These are phyloP conservation scores for Lepus townsendii DNA, from an alignment of 2,797 vertebrate species.

Conservation along the genomic window DNA sequence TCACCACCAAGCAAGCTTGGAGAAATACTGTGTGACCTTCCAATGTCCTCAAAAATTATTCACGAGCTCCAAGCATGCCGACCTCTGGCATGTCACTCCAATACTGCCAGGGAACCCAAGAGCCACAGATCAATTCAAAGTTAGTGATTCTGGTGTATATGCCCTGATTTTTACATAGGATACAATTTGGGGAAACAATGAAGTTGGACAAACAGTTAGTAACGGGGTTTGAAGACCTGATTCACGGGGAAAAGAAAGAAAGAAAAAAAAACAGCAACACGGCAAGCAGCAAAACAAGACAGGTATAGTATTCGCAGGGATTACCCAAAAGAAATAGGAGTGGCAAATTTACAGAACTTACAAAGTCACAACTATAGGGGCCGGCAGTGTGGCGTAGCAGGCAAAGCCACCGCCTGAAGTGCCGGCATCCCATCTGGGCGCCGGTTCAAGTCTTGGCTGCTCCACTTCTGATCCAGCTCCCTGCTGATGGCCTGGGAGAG, in stretches of 20 bases:
- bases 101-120: not conserved
- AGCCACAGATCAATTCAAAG: constrained; percentile 55
- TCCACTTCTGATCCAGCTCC: too few species aligned
- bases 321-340: not conserved
- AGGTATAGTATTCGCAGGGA: not conserved
- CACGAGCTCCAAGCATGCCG: constrained; percentile 21
- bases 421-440: too few species aligned
- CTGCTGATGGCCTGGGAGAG: too few species aligned
- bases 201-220: constrained; percentile 13
- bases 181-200: constrained; percentile 44
- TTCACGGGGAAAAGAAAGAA: too few species aligned
- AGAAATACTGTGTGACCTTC: constrained; percentile 77
- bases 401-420: too few species aligned
- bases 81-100: not conserved
- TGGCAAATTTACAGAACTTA: not conserved
- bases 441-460: too few species aligned
- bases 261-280: not conserved
- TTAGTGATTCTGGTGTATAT: constrained; percentile 43
- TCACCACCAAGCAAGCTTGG: constrained; percentile 70
- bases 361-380: not conserved
- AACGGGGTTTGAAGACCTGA: not conserved
- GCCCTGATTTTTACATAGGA: constrained; percentile 1
- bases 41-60: constrained; percentile 70
- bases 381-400: too few species aligned
- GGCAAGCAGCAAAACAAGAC: not conserved